These are phyloP conservation scores for Engystomops pustulosus DNA, from an alignment of 2,113 vertebrate genomes.

Conservation along the genomic window DNA sequence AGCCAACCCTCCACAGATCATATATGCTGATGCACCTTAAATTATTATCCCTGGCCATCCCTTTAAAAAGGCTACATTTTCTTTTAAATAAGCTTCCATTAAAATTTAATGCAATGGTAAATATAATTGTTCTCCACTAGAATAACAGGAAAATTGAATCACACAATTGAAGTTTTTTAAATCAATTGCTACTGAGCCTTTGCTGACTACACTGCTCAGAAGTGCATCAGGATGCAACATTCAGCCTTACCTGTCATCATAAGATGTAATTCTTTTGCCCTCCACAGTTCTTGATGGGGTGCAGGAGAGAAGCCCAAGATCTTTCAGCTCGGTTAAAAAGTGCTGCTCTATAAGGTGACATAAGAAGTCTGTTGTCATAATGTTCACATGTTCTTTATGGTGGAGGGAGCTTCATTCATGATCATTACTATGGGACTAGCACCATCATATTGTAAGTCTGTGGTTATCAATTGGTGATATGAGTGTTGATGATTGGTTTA, in stretches of 20 bases:
- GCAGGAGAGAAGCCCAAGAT: constrained; percentile 80
- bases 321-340: constrained; percentile 78
- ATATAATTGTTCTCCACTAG: no score
- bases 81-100: no score
- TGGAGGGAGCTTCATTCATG: no score
- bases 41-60: no score
- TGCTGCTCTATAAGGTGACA: constrained; percentile 76
- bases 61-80: no score
- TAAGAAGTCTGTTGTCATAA: background rate
- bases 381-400: no score
- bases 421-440: no score
- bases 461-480: no score
- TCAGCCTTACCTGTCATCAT: constrained; percentile 82
- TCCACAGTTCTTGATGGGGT: constrained; percentile 85
- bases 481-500: no score
- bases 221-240: background rate
- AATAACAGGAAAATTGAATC: background rate
- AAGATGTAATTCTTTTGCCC: constrained; percentile 84
- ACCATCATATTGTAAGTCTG: no score
- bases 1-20: no score
- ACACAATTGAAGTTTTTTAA: background rate
- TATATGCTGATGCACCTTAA: no score
- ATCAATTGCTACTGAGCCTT: background rate
- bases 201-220: background rate
- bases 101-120: background rate